phyloP scores from a whole-genome alignment of 1,140 invertebrate species.

The Drosophila ananassae region DNA sequence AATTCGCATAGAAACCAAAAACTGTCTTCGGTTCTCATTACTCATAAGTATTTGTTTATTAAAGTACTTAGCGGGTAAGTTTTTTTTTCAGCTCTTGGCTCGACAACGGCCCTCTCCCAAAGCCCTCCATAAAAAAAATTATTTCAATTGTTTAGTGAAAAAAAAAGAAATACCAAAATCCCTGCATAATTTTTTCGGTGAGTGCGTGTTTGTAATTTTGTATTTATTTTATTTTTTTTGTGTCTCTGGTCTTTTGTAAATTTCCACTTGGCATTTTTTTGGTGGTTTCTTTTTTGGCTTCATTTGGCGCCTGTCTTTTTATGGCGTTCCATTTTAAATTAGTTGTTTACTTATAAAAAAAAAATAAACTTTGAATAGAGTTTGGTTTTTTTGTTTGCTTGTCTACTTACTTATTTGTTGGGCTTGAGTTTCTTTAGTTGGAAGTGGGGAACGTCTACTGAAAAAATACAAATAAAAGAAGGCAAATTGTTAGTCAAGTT shows the following conservation, averaged over 20 bases:
- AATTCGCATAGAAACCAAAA: constrained; percentile 3
- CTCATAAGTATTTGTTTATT: constrained; percentile 74
- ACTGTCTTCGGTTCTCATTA: constrained; percentile 26
- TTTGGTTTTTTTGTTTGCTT: constrained; percentile 15
- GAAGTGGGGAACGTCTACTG: constrained; percentile 39
- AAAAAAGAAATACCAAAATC: constrained; percentile 44
- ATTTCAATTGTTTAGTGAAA: constrained; percentile 67
- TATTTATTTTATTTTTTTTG: constrained; percentile 27
- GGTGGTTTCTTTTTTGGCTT: constrained; percentile 22
- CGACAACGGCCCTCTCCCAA: too few relatives aligned
- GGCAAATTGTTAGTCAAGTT: neutral
- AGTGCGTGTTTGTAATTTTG: constrained; percentile 52
- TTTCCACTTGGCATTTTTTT: constrained; percentile 38
- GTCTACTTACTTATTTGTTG: constrained; percentile 59
- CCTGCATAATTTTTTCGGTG: constrained; percentile 48
- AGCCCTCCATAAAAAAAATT: constrained; percentile 28
- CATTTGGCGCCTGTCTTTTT: constrained; percentile 55
- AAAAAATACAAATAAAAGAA: constrained; percentile 24
- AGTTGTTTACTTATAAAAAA: constrained; percentile 59
- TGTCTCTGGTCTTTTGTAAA: constrained; percentile 11
- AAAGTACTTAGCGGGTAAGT: constrained; percentile 64
- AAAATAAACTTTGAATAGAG: constrained; percentile 11
- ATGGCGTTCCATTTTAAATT: constrained; percentile 75
- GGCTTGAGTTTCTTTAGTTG: constrained; percentile 37
- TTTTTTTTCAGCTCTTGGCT: constrained; percentile 12